Percentiles rank a stretch among this genome's conserved stretches.
phyloP scores from a whole-genome alignment of 2,797 vertebrate genomes.

The Artibeus lituratus region DNA sequence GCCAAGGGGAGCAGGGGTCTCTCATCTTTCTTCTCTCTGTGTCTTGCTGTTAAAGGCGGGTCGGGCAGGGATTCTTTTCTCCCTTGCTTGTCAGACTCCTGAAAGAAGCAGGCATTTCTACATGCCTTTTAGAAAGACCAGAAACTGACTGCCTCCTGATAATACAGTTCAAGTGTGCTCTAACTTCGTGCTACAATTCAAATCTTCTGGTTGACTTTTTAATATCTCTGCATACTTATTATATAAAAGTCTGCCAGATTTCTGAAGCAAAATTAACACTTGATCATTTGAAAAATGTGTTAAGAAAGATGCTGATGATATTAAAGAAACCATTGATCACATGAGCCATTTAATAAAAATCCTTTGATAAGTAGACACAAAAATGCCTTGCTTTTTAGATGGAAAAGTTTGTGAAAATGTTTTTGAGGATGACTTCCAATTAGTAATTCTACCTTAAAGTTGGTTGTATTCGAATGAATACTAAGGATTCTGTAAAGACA shows the following conservation, averaged over 20 bases:
- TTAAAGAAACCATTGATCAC: slow-evolving; percentile 29
- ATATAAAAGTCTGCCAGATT: not conserved
- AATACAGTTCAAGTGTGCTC: not conserved
- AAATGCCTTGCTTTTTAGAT: slow-evolving; percentile 59
- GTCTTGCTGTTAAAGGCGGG: slow-evolving; percentile 24
- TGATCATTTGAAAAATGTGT: not conserved
- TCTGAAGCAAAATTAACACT: not conserved
- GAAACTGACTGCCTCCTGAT: not conserved
- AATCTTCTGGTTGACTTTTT: not conserved
- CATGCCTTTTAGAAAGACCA: slow-evolving; percentile 26
- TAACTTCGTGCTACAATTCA: not conserved
- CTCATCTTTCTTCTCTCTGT: slow-evolving; percentile 28
- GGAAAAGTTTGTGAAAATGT: slow-evolving; percentile 67
- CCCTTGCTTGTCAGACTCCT: not conserved
- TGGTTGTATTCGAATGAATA: slow-evolving; percentile 78
- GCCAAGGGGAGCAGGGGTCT: not conserved
- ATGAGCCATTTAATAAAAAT: slow-evolving; percentile 15
- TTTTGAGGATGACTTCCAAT: slow-evolving; percentile 72
- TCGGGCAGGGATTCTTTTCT: slow-evolving; percentile 5
- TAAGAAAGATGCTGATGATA: not conserved
- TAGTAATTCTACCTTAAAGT: slow-evolving; percentile 69
- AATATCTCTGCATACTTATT: not conserved
- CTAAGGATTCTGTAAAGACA: slow-evolving; percentile 71
- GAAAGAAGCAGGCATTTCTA: slow-evolving; percentile 46
- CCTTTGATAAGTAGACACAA: slow-evolving; percentile 35